Evolutionary conservation across 2,888 invertebrate genomes (phyloP).

Genomic region (Hylaea fasciaria): DNA sequence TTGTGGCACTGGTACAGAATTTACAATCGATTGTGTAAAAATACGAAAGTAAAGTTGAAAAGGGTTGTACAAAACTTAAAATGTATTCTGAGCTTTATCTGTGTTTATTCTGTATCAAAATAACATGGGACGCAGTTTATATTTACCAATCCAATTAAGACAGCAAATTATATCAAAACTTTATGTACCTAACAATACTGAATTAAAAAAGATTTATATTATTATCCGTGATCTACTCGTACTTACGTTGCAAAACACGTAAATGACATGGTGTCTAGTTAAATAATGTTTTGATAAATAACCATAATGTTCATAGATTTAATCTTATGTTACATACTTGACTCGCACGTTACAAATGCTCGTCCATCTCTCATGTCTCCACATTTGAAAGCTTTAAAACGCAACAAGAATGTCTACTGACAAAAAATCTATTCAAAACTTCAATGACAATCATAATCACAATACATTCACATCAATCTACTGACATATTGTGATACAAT

Average conservation of each 20-base stretch:
- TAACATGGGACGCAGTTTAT: too few relatives aligned
- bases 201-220: too few relatives aligned
- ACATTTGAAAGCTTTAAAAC: constrained; percentile 19
- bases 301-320: constrained; percentile 10
- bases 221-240: neutral
- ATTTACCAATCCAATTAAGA: too few relatives aligned
- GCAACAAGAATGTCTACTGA: constrained; percentile 31
- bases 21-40: constrained; percentile 19
- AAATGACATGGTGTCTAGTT: constrained; percentile 1
- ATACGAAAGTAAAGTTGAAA: neutral
- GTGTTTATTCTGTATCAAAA: too few relatives aligned
- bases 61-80: neutral
- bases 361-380: constrained; percentile 38
- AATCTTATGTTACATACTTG: constrained; percentile 15
- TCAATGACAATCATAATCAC: constrained; percentile 44
- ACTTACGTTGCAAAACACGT: neutral
- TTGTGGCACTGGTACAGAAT: constrained; percentile 21
- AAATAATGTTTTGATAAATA: constrained; percentile 11
- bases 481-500: constrained; percentile 75
- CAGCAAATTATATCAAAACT: too few relatives aligned
- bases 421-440: constrained; percentile 41
- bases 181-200: too few relatives aligned
- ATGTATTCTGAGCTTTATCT: neutral
- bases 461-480: constrained; percentile 60
- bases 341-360: constrained; percentile 26